Conservation (phyloP, 1,140 invertebrate genomes). For the Heliconius himera region DNA sequence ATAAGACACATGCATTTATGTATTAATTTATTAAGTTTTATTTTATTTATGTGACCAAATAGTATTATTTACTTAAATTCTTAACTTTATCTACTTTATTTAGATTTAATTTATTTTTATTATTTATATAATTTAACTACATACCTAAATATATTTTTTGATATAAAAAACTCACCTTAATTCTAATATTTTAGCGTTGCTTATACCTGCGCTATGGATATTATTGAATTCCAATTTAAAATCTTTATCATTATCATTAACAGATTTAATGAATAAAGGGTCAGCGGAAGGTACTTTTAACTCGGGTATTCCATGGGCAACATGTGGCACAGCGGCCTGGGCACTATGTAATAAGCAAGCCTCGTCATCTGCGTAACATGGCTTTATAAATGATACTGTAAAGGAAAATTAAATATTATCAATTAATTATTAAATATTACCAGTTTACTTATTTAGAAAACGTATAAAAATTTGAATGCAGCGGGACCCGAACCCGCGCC, state of each 20-base stretch:
- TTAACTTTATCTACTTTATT: too few species aligned
- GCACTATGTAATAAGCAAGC: conserved; percentile 48
- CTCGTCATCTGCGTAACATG: conserved; percentile 51
- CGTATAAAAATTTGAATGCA: too few species aligned
- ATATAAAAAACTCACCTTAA: conserved; percentile 29
- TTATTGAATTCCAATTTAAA: conserved; percentile 54
- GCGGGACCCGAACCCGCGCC: too few species aligned
- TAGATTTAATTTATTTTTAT: too few species aligned
- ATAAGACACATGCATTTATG: too few species aligned
- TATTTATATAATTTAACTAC: too few species aligned
- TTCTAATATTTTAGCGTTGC: conserved; percentile 41
- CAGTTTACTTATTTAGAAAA: too few species aligned
- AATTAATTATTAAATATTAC: not conserved
- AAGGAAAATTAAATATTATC: conserved; percentile 23
- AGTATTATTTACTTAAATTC: not conserved
- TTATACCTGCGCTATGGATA: conserved; percentile 40
- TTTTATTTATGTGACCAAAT: too few species aligned
- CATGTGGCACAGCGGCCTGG: conserved; percentile 38
- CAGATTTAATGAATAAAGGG: conserved; percentile 44
- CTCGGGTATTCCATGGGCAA: conserved; percentile 51
- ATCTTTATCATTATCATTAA: conserved; percentile 38
- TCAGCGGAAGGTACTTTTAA: conserved; percentile 44
- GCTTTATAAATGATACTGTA: conserved; percentile 55
- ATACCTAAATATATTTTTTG: too few species aligned
- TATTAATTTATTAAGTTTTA: too few species aligned